These are phyloP conservation scores for Dendronephthya gigantea DNA, from an alignment of 64 coral and sea anemone genomes.

Conservation along the genomic window DNA sequence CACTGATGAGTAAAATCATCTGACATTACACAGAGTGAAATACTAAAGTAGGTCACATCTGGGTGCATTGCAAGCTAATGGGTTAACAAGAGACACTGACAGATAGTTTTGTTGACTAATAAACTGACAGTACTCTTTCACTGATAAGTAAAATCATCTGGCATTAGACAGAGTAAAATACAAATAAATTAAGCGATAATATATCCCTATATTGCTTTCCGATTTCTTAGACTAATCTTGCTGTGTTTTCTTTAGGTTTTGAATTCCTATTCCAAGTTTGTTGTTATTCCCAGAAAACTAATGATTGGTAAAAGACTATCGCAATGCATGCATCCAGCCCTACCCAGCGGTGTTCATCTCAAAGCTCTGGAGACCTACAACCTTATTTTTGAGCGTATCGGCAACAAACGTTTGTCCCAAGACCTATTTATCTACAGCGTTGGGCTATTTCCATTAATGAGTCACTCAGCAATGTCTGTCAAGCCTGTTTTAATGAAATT, in stretches of 20 bases:
- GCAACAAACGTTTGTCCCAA: conserved; percentile 64
- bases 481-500: conserved; percentile 69
- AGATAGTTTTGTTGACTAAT: no score
- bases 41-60: no score
- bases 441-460: conserved; percentile 73
- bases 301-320: conserved; percentile 73
- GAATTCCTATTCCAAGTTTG: conserved; percentile 68
- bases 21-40: background rate
- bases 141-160: no score
- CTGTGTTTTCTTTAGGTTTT: conserved; percentile 40
- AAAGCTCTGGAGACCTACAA: conserved; percentile 90
- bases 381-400: conserved; percentile 78
- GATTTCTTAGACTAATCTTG: background rate
- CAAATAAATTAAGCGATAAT: no score
- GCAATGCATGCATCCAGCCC: conserved; percentile 79
- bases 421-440: conserved; percentile 84
- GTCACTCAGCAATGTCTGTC: conserved; percentile 89
- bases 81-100: no score
- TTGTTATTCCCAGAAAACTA: conserved; percentile 69
- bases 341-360: conserved; percentile 83
- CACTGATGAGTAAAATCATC: background rate
- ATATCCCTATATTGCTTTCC: background rate
- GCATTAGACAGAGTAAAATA: no score
- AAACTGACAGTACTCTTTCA: no score
- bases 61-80: no score